These are phyloP conservation scores for Chionoecetes opilio DNA, from an alignment of 1,140 invertebrate species.

Conservation along the genomic window DNA sequence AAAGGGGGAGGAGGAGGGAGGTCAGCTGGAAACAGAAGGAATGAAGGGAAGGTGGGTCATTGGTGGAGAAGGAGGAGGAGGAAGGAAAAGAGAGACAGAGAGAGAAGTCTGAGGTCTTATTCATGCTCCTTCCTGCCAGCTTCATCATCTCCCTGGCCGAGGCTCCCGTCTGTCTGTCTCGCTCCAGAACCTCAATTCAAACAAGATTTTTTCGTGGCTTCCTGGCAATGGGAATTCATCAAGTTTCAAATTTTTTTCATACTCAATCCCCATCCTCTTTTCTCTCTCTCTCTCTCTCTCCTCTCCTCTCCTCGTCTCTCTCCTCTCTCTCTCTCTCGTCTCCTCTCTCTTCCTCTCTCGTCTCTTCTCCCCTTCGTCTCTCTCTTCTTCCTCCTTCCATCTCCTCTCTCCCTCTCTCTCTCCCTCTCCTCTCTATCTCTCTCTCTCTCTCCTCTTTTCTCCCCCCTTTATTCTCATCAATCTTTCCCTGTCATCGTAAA, in stretches of 20 bases:
- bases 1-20: not conserved
- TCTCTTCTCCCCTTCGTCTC: no score
- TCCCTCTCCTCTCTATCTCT: no score
- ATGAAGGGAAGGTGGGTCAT: not conserved
- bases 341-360: not conserved
- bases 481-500: no score
- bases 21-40: not conserved
- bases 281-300: not conserved
- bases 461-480: no score
- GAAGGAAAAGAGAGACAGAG: not conserved
- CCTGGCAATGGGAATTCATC: no score
- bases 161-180: constrained; percentile 14
- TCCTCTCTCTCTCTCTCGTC: not conserved
- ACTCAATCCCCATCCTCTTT: no score
- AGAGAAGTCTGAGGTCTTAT: not conserved
- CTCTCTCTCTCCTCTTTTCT: no score
- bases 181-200: not conserved
- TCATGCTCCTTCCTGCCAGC: not conserved
- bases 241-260: no score
- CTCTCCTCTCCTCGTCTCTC: not conserved
- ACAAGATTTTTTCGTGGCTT: not conserved
- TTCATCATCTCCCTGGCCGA: not conserved
- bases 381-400: no score
- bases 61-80: not conserved
- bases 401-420: no score